Base-by-base conservation (phyloP, 2,797 vertebrate species). In the Pantherophis vulpinus region DNA sequence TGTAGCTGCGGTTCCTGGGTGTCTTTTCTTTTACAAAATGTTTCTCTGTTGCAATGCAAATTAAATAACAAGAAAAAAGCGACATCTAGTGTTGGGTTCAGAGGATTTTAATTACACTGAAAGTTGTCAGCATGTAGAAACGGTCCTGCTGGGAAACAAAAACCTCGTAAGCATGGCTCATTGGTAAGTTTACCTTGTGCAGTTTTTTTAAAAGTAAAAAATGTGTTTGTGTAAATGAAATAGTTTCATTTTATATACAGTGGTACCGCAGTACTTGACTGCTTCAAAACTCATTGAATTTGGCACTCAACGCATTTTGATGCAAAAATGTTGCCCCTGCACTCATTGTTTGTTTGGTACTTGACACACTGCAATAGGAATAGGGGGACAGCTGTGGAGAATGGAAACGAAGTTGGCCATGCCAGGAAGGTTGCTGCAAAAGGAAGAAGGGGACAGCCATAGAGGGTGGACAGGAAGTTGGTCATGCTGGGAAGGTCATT, bases 71-170 rank as follows among this genome's bases (percentile, higher is more conserved):
- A 83, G n/a, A 8, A 18, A 51, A 88, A 47, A n/a, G 90, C 55
- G 93, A 88, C 93, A 61, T 3, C 93, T 93, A 91, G 90, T 91
- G 93, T 89, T 91, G n/a, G 13, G 42, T 91, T 42, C n/a, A 25
- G 88, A n/a, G 1, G 55, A 56, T 88, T 88, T 47, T 51, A n/a
- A 66, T 66, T n/a, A 13, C 25, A 61, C 3, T n/a, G 61, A n/a
- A 66, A 66, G 3, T 66, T 66, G 4, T 13, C 25, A 5, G 12
- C 61, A 66, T 29, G 13, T n/a, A 66, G 27, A n/a, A 5, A 5
- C 27, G n/a, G 11, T 2, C 9, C 27, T 63, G 61, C 0, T 1
- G 0, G 61, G 12, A 66, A 66, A 10, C 9, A 27, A 61, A 61
- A 61, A 66, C 29, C 11, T 66, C n/a, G 61, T 5, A 13, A n/a